Percentiles rank a stretch among this genome's conserved stretches.
Evolutionary conservation across 2,797 vertebrate species (phyloP).

Genomic region (Sylvia borin): DNA sequence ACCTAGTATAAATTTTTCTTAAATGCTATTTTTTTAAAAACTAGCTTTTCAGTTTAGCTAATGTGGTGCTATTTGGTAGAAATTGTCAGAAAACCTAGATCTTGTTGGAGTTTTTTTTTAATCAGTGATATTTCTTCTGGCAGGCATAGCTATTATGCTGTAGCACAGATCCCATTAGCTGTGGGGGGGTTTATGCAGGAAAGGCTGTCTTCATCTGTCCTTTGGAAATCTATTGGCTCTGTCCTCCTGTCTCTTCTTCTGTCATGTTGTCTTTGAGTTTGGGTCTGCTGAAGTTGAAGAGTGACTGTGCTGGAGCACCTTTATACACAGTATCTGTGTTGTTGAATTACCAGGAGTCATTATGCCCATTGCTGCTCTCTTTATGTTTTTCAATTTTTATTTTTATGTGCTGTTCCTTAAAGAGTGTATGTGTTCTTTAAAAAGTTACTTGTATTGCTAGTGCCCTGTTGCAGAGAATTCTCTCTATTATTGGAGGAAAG

Average conservation of each 20-base stretch:
- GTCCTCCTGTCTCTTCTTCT: not conserved
- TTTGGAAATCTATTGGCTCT: not conserved
- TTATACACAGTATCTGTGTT: not conserved
- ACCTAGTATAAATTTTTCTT: not conserved
- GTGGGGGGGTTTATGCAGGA: not conserved
- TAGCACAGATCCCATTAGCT: not conserved
- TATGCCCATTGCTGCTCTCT: not conserved
- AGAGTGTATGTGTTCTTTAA: not conserved
- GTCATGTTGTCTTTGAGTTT: not conserved
- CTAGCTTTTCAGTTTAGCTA: not conserved
- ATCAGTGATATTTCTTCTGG: not conserved
- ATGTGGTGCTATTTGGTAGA: not conserved
- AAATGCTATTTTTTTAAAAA: not conserved
- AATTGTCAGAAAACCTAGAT: not conserved
- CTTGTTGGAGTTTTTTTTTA: not conserved
- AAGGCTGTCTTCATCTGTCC: not conserved
- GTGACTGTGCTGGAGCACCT: not conserved
- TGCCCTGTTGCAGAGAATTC: not conserved
- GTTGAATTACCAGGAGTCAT: not conserved
- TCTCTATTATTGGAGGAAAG: not conserved
- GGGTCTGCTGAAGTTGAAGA: not conserved
- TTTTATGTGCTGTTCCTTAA: not conserved
- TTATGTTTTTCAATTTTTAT: not conserved
- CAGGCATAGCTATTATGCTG: not conserved
- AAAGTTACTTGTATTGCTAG: not conserved